phyloP scores from a whole-genome alignment of 2,888 invertebrate species.

The Andrena haemorrhoa region DNA sequence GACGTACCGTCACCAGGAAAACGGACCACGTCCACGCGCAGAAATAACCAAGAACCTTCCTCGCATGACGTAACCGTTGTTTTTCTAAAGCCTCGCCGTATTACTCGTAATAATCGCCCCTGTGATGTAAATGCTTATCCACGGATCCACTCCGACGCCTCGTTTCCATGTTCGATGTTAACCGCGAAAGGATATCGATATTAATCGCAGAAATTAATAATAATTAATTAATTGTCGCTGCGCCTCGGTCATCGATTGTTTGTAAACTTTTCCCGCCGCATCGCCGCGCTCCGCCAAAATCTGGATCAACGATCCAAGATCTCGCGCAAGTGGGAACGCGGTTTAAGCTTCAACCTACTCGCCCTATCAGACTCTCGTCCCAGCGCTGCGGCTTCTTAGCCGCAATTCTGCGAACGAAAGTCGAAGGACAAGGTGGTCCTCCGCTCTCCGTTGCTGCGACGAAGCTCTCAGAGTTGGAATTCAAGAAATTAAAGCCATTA shows the following conservation, averaged over 20 bases:
- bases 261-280: too few species aligned
- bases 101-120: constrained; percentile 28
- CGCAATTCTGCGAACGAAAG: not conserved
- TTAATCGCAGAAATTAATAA: not conserved
- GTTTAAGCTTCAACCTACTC: too few species aligned
- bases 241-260: too few species aligned
- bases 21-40: constrained; percentile 20
- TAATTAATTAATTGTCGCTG: too few species aligned
- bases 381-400: not conserved
- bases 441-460: not conserved
- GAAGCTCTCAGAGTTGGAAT: not conserved
- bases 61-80: constrained; percentile 59
- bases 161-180: not conserved
- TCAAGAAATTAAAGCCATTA: constrained; percentile 25
- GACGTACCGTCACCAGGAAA: constrained; percentile 31
- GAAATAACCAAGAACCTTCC: constrained; percentile 52
- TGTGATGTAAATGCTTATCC: constrained; percentile 45
- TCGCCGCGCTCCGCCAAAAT: too few species aligned
- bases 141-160: not conserved
- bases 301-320: too few species aligned
- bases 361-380: too few species aligned
- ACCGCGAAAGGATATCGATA: not conserved
- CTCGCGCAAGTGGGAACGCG: too few species aligned
- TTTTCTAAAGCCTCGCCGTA: constrained; percentile 42
- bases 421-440: not conserved